Evolutionary conservation across 1,140 invertebrate genomes (phyloP).

Genomic region (Fopius arisanus): DNA sequence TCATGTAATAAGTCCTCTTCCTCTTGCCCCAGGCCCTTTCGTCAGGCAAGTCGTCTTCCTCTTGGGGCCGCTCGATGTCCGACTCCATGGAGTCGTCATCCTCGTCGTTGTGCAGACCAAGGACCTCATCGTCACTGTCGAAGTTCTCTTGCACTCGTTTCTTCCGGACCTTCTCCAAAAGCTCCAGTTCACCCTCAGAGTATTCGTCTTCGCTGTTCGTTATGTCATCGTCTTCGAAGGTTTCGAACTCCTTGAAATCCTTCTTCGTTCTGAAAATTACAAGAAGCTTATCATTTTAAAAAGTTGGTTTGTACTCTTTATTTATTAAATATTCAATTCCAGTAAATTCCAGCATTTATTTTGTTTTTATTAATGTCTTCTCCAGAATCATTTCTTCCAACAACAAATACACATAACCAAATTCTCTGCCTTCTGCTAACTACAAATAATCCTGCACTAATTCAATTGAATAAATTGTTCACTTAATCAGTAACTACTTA

Average conservation of each 20-base stretch:
- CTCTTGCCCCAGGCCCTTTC: slow-evolving; percentile 87
- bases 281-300: no score
- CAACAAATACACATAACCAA: neutral
- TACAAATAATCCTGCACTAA: neutral
- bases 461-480: neutral
- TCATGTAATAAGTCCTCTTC: slow-evolving; percentile 80
- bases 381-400: no score
- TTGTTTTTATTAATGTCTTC: no score
- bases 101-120: slow-evolving; percentile 62
- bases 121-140: slow-evolving; percentile 73
- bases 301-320: no score
- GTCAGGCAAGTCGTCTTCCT: slow-evolving; percentile 72
- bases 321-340: no score
- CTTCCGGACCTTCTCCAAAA: slow-evolving; percentile 71
- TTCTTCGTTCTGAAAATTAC: slow-evolving; percentile 16
- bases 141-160: slow-evolving; percentile 63
- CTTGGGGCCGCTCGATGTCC: slow-evolving; percentile 65
- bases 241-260: slow-evolving; percentile 23
- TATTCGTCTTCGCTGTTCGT: slow-evolving; percentile 79
- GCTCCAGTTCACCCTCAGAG: slow-evolving; percentile 69
- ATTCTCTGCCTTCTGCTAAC: neutral
- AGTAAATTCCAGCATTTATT: no score
- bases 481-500: neutral
- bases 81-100: slow-evolving; percentile 55
- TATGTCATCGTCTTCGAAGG: slow-evolving; percentile 61